A percentile compares a stretch with the other conserved stretches of the same genome.
Evolutionary conservation across 2,113 vertebrate species (phyloP).

Genomic region (Calidris pygmaea): DNA sequence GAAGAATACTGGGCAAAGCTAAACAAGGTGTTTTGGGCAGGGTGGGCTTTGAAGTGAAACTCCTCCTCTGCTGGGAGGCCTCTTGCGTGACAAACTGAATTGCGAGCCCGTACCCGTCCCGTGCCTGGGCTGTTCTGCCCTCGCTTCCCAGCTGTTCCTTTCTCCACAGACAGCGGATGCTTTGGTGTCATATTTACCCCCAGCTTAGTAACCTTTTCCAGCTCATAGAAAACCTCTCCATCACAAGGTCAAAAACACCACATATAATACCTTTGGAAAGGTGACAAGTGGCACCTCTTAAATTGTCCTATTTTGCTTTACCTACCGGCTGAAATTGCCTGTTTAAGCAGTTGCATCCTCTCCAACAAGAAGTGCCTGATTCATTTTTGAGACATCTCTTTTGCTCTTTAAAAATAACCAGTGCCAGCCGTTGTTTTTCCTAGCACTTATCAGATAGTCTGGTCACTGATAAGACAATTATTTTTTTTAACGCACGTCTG

Average conservation of each 20-base stretch:
- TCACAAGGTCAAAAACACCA: not conserved
- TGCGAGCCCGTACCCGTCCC: fast-evolving
- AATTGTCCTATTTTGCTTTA: not conserved
- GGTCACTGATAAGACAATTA: not conserved
- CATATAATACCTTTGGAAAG: not conserved
- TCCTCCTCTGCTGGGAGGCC: not conserved
- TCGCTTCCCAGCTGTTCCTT: not conserved
- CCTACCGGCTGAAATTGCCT: fast-evolving
- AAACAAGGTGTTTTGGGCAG: not conserved
- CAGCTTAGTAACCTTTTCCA: not conserved
- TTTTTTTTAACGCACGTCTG: not conserved
- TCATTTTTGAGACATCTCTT: not conserved
- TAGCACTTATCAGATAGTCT: not conserved
- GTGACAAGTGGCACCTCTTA: fast-evolving
- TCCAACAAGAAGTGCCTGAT: not conserved
- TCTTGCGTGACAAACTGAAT: not conserved
- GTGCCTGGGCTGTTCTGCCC: fast-evolving
- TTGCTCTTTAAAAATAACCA: not conserved
- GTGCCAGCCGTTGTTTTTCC: not conserved
- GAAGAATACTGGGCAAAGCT: not conserved
- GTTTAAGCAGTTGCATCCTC: not conserved
- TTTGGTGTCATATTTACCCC: not conserved
- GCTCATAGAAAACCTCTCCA: not conserved
- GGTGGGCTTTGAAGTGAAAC: not conserved
- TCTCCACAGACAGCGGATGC: not conserved